These are phyloP conservation scores for Heliothis subflexa DNA, from an alignment of 1,140 invertebrate species.

Conservation along the genomic window DNA sequence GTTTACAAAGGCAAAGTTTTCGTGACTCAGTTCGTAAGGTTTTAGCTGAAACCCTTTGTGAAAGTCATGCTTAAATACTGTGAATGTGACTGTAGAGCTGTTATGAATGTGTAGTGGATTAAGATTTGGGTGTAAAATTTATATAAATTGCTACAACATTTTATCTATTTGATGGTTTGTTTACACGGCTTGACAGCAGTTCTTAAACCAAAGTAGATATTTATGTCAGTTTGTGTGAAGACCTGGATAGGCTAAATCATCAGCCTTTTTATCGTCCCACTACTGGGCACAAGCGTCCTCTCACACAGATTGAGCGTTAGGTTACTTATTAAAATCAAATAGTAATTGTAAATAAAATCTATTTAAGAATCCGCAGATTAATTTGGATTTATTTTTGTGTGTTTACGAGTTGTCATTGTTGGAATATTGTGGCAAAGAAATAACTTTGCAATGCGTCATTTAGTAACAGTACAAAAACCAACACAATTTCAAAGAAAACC, in stretches of 20 bases:
- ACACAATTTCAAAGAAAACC: neutral
- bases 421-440: no score
- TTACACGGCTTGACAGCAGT: no score
- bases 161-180: neutral
- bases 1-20: slow-evolving; percentile 33
- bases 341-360: no score
- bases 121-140: neutral
- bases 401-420: no score
- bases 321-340: no score
- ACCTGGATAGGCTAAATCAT: no score
- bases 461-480: neutral
- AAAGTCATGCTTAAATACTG: neutral
- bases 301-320: no score
- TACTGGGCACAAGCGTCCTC: no score
- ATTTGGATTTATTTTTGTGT: neutral
- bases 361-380: neutral
- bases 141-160: neutral
- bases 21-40: slow-evolving; percentile 12
- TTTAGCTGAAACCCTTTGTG: neutral
- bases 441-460: no score
- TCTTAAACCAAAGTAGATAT: no score
- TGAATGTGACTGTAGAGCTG: neutral
- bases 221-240: no score
- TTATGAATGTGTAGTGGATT: slow-evolving; percentile 2
- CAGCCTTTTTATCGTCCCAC: no score